A percentile compares a stretch with the other conserved stretches of the same genome.
Conservation (phyloP, 2,113 vertebrate genomes). For the Kryptolebias marmoratus region DNA sequence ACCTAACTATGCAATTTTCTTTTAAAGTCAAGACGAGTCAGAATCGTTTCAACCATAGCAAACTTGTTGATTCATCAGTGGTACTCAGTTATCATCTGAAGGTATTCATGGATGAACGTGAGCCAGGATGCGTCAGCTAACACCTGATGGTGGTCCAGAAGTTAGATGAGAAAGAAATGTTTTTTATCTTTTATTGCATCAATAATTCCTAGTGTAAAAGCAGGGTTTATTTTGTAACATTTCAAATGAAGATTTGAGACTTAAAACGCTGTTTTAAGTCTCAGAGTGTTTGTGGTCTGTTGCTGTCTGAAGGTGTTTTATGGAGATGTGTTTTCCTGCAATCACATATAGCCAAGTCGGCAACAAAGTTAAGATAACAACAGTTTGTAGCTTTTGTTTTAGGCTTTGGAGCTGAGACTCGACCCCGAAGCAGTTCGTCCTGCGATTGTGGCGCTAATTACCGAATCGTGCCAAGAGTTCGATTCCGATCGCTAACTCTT, state of each 20-base stretch:
- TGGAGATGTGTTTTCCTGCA: conserved; percentile 15
- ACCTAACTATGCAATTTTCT: conserved; percentile 56
- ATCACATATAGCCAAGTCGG: conserved; percentile 43
- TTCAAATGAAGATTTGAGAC: conserved; percentile 39
- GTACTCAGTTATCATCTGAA: conserved; percentile 47
- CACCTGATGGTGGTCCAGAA: not conserved
- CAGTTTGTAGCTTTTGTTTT: conserved; percentile 23
- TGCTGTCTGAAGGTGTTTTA: conserved; percentile 18
- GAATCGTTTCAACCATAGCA: conserved; percentile 45
- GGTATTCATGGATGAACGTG: conserved; percentile 48
- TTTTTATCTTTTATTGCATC: conserved; percentile 35
- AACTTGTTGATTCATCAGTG: conserved; percentile 31
- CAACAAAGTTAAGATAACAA: conserved; percentile 11
- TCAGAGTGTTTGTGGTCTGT: conserved; percentile 10
- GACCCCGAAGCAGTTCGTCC: not conserved
- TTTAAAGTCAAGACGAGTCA: conserved; percentile 35
- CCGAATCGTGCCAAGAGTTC: too few species aligned
- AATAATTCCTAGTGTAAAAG: conserved; percentile 24
- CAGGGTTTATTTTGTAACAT: conserved; percentile 30
- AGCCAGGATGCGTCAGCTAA: not conserved
- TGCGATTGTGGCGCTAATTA: not conserved
- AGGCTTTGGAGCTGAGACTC: not conserved
- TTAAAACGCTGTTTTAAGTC: not conserved
- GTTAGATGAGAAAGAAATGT: conserved; percentile 6
- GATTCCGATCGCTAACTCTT: too few species aligned